A percentile compares a stretch with the other conserved stretches of the same genome.
These are phyloP conservation scores for Aromia moschata DNA, from an alignment of 2,888 invertebrate species.

Conservation along the genomic window DNA sequence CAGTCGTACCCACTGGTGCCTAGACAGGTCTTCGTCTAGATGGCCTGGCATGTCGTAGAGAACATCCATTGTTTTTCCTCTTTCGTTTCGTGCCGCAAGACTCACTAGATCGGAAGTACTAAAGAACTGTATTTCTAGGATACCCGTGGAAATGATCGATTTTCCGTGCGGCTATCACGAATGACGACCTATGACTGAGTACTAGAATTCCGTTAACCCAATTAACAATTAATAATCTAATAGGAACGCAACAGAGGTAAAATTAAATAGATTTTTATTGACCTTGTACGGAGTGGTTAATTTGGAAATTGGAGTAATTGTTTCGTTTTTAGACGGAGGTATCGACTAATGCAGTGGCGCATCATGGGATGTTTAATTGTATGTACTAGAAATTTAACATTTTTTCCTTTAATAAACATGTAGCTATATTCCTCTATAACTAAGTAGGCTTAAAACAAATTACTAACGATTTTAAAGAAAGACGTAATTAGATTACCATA, in stretches of 20 bases:
- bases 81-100: neutral
- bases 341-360: conserved; percentile 10
- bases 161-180: neutral
- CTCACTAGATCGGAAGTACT: neutral
- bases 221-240: conserved; percentile 29
- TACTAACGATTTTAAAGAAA: too few species aligned
- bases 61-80: conserved; percentile 24
- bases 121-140: too few species aligned
- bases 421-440: too few species aligned
- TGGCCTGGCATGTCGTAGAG: conserved; percentile 57
- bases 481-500: too few species aligned
- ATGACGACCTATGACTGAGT: conserved; percentile 7
- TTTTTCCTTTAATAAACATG: too few species aligned
- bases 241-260: conserved; percentile 15
- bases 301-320: conserved; percentile 28
- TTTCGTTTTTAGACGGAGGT: conserved; percentile 13
- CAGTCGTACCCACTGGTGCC: conserved; percentile 56
- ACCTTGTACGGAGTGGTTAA: conserved; percentile 25
- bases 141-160: neutral
- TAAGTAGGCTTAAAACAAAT: too few species aligned
- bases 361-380: too few species aligned
- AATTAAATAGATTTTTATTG: conserved; percentile 27
- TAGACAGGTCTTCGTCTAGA: conserved; percentile 54
- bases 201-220: conserved; percentile 17
- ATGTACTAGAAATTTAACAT: too few species aligned